Conservation (phyloP, 2,797 vertebrate species). For the Eurystomus glaucurus region DNA sequence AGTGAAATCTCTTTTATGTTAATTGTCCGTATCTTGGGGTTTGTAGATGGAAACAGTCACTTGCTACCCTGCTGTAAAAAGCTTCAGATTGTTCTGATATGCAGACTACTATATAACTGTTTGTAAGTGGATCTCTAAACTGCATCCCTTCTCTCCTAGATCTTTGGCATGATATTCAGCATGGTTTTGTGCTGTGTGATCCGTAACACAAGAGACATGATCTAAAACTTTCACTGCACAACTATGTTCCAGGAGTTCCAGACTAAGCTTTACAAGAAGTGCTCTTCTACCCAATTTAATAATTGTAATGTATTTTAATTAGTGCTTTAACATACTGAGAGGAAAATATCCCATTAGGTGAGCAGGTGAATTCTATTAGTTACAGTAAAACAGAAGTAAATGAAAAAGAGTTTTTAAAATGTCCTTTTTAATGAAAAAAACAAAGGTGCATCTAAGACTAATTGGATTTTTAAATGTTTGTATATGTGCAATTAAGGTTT, state of each 20-base stretch:
- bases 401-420: slow-evolving; percentile 35
- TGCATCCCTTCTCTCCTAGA: slow-evolving; percentile 84
- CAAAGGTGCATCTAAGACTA: slow-evolving; percentile 62
- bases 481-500: slow-evolving; percentile 67
- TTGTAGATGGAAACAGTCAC: background rate
- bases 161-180: slow-evolving; percentile 98
- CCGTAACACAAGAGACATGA: slow-evolving; percentile 93
- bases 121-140: slow-evolving; percentile 53
- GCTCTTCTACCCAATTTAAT: slow-evolving; percentile 73
- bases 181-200: slow-evolving; percentile 98
- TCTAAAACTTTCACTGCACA: slow-evolving; percentile 84
- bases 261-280: slow-evolving; percentile 73
- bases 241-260: slow-evolving; percentile 36
- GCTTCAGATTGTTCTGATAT: background rate
- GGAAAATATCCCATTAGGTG: slow-evolving; percentile 53
- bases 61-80: background rate
- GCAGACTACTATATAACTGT: background rate
- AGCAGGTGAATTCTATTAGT: slow-evolving; percentile 54
- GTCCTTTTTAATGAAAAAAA: slow-evolving; percentile 53
- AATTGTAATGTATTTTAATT: slow-evolving; percentile 79
- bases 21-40: background rate
- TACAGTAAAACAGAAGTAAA: slow-evolving; percentile 50
- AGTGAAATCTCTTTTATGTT: background rate
- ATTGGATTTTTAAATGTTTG: slow-evolving; percentile 78
- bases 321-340: slow-evolving; percentile 77